phyloP scores from a whole-genome alignment of 1,140 invertebrate genomes.

The Orius insidiosus region DNA sequence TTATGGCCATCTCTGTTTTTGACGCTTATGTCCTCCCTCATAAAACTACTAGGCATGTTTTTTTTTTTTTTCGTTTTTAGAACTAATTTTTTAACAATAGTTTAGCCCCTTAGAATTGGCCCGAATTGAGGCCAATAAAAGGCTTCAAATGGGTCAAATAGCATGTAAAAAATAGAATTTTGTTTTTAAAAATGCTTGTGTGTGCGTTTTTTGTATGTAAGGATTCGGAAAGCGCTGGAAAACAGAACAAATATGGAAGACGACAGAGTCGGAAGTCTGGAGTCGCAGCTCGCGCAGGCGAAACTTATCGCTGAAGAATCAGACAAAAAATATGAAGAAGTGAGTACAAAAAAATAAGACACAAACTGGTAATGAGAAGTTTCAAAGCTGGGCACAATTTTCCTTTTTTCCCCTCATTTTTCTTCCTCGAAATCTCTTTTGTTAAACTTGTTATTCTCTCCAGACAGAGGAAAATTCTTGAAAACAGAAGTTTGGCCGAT shows the following conservation, averaged over 20 bases:
- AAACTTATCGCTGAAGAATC: conserved; percentile 96
- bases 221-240: conserved; percentile 97
- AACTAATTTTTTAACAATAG: too few relatives aligned
- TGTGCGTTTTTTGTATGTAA: conserved; percentile 27
- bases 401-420: background rate
- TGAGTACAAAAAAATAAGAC: conserved; percentile 25
- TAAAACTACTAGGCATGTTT: too few relatives aligned
- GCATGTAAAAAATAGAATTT: background rate
- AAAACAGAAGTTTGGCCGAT: conserved; percentile 98
- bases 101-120: background rate
- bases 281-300: conserved; percentile 87
- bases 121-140: background rate
- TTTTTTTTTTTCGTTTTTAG: too few relatives aligned
- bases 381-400: background rate
- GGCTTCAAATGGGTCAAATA: background rate
- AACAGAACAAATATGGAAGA: conserved; percentile 98
- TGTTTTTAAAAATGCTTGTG: too few relatives aligned
- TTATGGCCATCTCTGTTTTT: too few relatives aligned
- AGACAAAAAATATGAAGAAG: conserved; percentile 99
- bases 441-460: background rate
- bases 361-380: background rate
- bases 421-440: background rate
- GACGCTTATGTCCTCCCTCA: too few relatives aligned
- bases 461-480: conserved; percentile 98
- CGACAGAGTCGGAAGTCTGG: conserved; percentile 84